Evolutionary conservation across 2,888 invertebrate species (phyloP).

Genomic region (Acleris emargana): DNA sequence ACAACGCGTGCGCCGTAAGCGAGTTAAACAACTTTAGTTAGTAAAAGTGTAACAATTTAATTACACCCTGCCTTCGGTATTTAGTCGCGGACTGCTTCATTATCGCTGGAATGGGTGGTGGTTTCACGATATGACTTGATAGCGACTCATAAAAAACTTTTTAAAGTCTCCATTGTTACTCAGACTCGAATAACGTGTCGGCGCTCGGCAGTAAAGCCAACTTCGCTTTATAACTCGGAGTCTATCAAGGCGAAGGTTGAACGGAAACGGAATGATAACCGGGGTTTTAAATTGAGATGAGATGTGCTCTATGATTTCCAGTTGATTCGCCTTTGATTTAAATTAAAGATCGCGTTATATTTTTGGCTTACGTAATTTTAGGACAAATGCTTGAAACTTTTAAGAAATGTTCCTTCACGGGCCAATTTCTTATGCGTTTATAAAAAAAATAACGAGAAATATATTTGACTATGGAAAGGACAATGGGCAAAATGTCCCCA

Average conservation of each 20-base stretch:
- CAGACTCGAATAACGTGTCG: not conserved
- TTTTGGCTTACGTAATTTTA: too few species aligned
- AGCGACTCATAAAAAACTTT: constrained; percentile 21
- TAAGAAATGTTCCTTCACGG: too few species aligned
- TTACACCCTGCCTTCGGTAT: constrained; percentile 50
- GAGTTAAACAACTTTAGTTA: constrained; percentile 43
- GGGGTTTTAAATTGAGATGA: constrained; percentile 21
- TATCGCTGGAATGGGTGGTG: constrained; percentile 20
- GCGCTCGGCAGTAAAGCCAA: not conserved
- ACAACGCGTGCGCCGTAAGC: constrained; percentile 42
- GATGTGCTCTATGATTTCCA: constrained; percentile 1
- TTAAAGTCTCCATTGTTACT: not conserved
- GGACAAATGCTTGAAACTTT: too few species aligned
- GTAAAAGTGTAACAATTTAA: constrained; percentile 75
- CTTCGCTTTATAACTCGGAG: constrained; percentile 1
- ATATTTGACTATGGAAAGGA: too few species aligned
- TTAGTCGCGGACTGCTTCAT: constrained; percentile 43
- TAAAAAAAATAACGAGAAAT: too few species aligned
- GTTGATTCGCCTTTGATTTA: not conserved
- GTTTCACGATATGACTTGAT: constrained; percentile 29
- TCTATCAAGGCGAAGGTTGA: constrained; percentile 28
- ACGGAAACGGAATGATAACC: constrained; percentile 29
- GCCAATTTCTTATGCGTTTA: too few species aligned
- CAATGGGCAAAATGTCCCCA: too few species aligned
- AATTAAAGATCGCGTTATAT: too few species aligned